Percentiles rank a stretch among this genome's conserved stretches.
Evolutionary conservation across 2,113 vertebrate genomes (phyloP).

Genomic region (Alexandromys fortis): DNA sequence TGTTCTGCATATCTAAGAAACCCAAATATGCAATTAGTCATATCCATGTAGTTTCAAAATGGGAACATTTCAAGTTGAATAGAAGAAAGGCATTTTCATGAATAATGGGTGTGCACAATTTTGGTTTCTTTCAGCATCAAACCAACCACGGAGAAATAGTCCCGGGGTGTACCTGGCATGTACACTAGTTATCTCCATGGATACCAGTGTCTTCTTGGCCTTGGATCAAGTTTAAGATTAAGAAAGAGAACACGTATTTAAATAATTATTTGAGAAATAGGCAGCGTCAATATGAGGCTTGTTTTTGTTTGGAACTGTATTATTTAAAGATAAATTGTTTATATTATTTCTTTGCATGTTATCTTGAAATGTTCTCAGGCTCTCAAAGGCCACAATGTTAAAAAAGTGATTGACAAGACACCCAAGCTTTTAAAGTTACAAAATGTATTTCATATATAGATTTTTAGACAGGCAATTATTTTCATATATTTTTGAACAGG

Average conservation of each 20-base stretch:
- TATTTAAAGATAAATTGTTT: neutral
- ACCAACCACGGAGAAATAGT: conserved; percentile 30
- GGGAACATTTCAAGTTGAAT: conserved; percentile 51
- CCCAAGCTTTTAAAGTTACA: neutral
- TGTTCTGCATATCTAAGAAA: conserved; percentile 10
- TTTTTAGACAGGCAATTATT: neutral
- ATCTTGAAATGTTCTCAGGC: neutral
- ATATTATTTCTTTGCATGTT: neutral
- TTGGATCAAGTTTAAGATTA: conserved; percentile 48
- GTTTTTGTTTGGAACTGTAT: conserved; percentile 31
- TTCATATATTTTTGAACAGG: neutral
- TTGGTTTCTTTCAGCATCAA: conserved; percentile 60
- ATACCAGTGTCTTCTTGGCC: neutral
- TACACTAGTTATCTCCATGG: conserved; percentile 35
- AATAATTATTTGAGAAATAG: neutral
- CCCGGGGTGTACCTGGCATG: conserved; percentile 2
- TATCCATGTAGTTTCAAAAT: conserved; percentile 50
- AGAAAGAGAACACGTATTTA: conserved; percentile 23
- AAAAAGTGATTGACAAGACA: neutral
- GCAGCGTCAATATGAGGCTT: neutral
- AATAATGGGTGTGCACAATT: conserved; percentile 60
- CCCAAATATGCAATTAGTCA: conserved; percentile 50
- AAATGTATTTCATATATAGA: neutral
- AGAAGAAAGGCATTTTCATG: conserved; percentile 15
- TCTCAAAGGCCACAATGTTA: neutral